Evolutionary conservation across 1,140 invertebrate genomes (phyloP).

Genomic region (Nymphalis io): DNA sequence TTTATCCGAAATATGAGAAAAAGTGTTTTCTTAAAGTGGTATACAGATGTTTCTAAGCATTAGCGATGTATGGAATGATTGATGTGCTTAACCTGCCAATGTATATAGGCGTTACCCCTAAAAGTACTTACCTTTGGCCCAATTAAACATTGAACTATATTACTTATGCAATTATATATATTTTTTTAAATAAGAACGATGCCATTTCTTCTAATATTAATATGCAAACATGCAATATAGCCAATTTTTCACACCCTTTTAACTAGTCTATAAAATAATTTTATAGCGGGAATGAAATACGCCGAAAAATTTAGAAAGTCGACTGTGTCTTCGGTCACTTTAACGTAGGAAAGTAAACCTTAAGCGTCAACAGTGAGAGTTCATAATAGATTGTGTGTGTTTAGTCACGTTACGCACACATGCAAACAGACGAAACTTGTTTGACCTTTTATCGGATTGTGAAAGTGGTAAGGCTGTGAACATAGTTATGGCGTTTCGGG

Average conservation of each 20-base stretch:
- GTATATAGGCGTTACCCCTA: too few species aligned
- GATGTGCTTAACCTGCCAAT: too few species aligned
- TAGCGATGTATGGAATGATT: too few species aligned
- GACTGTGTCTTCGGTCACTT: conserved; percentile 36
- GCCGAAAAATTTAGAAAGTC: conserved; percentile 63
- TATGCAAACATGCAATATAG: neutral
- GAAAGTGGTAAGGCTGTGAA: conserved; percentile 52
- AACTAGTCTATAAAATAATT: conserved; percentile 23
- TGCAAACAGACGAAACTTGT: conserved; percentile 44
- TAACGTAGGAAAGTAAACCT: conserved; percentile 15
- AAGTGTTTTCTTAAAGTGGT: too few species aligned
- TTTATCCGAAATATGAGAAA: too few species aligned
- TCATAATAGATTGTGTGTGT: conserved; percentile 5
- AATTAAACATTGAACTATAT: too few species aligned
- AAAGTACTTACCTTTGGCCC: too few species aligned
- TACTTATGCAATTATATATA: too few species aligned
- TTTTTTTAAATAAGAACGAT: too few species aligned
- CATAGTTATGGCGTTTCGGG: conserved; percentile 27
- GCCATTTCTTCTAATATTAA: too few species aligned
- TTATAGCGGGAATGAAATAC: conserved; percentile 33
- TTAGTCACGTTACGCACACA: conserved; percentile 39
- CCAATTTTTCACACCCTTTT: conserved; percentile 28
- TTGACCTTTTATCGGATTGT: conserved; percentile 65
- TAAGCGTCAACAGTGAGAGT: conserved; percentile 1
- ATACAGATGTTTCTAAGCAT: too few species aligned